A percentile compares a stretch with the other conserved stretches of the same genome.
phyloP scores from a whole-genome alignment of 2,888 invertebrate species.

The Catonia carolina region DNA sequence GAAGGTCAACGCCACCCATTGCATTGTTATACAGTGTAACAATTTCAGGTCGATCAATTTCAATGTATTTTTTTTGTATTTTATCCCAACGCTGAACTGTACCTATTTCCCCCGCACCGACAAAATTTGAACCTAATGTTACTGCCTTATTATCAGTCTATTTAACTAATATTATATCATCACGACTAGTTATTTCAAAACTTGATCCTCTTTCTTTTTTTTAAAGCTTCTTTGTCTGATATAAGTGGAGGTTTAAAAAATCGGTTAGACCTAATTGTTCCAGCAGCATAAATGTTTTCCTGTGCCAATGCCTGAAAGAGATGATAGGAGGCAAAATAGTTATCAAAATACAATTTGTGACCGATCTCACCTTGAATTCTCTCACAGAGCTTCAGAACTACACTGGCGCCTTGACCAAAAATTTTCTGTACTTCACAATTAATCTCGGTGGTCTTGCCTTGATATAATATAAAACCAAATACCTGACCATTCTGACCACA shows the following conservation, averaged over 20 bases:
- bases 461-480: conserved; percentile 34
- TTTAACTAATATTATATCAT: conserved; percentile 1
- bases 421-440: conserved; percentile 6
- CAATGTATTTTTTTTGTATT: conserved; percentile 7
- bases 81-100: not conserved
- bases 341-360: conserved; percentile 25
- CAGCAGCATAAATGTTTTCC: conserved; percentile 24
- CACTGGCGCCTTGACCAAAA: conserved; percentile 27
- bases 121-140: conserved; percentile 4
- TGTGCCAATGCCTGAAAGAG: conserved; percentile 27
- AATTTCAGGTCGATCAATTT: conserved; percentile 18
- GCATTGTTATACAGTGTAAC: conserved; percentile 19
- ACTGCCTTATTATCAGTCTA: conserved; percentile 4
- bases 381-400: conserved; percentile 26
- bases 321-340: conserved; percentile 27
- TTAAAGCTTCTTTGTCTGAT: conserved; percentile 1
- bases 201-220: not conserved
- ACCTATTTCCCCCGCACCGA: not conserved
- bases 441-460: conserved; percentile 29
- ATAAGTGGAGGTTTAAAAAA: conserved; percentile 22
- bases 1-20: conserved; percentile 28
- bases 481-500: conserved; percentile 30
- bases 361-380: conserved; percentile 8
- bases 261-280: conserved; percentile 28
- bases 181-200: conserved; percentile 4